A percentile compares a stretch with the other conserved stretches of the same genome.
Evolutionary conservation across 2,888 invertebrate genomes (phyloP).

Genomic region (Epiblema foenella): DNA sequence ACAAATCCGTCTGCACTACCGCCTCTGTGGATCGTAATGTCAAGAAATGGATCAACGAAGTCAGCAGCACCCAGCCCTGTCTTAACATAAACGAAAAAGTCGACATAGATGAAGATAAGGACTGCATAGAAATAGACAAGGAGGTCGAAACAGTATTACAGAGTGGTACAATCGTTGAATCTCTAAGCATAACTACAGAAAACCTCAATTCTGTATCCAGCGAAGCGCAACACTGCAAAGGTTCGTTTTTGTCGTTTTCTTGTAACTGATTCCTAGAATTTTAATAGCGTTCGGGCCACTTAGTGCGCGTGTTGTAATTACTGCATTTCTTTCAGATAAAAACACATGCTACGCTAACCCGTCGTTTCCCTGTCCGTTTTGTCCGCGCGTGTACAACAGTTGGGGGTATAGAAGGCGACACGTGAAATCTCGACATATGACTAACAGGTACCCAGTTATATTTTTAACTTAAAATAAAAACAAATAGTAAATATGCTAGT

Average conservation of each 20-base stretch:
- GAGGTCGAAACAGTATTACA: slow-evolving; percentile 80
- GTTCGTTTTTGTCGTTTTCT: slow-evolving; percentile 50
- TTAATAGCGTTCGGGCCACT: background rate
- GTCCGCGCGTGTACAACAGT: slow-evolving; percentile 86
- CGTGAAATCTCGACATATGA: slow-evolving; percentile 85
- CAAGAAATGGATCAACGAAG: slow-evolving; percentile 77
- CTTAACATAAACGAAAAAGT: slow-evolving; percentile 67
- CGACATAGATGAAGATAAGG: slow-evolving; percentile 68
- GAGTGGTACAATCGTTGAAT: slow-evolving; percentile 79
- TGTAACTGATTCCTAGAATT: background rate
- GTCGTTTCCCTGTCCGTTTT: slow-evolving; percentile 87
- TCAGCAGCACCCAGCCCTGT: slow-evolving; percentile 77
- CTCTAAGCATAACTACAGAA: slow-evolving; percentile 75
- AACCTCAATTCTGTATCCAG: slow-evolving; percentile 73
- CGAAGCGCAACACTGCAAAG: slow-evolving; percentile 76
- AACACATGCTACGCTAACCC: slow-evolving; percentile 73
- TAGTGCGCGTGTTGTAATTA: slow-evolving; percentile 10
- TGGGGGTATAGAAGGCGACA: slow-evolving; percentile 87
- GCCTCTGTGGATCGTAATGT: slow-evolving; percentile 58
- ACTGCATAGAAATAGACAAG: slow-evolving; percentile 77
- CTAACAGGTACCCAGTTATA: slow-evolving; percentile 66
- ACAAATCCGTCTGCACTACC: slow-evolving; percentile 57
- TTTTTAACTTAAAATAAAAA: too few relatives aligned
- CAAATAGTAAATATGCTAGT: too few relatives aligned
- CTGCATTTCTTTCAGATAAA: slow-evolving; percentile 62